Evolutionary conservation across 2,113 vertebrate species (phyloP), one percentile per base, ranked within the genome.

Genomic region (Corythoichthys haematopterus): DNA sequence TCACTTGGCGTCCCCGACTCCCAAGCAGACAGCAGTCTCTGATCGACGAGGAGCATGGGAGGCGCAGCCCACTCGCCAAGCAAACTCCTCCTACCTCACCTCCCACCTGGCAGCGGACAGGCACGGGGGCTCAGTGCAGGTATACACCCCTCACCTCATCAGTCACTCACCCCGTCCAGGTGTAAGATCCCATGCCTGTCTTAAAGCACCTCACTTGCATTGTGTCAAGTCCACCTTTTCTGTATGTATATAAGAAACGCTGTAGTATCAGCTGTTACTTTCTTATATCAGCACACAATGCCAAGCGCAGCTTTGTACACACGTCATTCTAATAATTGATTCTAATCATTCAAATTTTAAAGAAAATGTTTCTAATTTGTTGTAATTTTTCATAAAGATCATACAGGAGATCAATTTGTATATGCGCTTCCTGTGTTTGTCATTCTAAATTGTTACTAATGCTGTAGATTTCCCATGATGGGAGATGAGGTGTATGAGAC

Each of bases 121-220:
- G 93, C 97, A 97, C 71, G 97, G 97, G 90, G 97, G 97, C 93
- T 99, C 97, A 85, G 96, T 98, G 69, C 97, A 99, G 97, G 97
- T 99, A 98, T 81, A 80, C 80, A 88, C 73, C 81, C 82, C 78
- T 83, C 85, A 87, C 85, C 82, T 78, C 73, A 71, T 75, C 82
- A 75, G 58, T 77, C 80, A 53, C 28, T 74, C 76, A 77, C 75
- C 62, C 61, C 55, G 59, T 55, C 67, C 45, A 13, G 67, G 64
- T 70, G 65, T 66, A 33, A 81, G 81, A 75, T 80, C 75, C 73
- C 77, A 80, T 75, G 84, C 84, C 86, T 84, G 85, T 89, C 86
- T 84, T 84, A 76, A 68, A 58, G 37, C 55, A 56, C 65, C 3
- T 1, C 35, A 37, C 8, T 45, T 36, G 15, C 37, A 16, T 58